Evolutionary conservation across 2,888 invertebrate species (phyloP), one percentile per base, ranked within the genome.

Genomic region (Eupeodes latifasciatus): DNA sequence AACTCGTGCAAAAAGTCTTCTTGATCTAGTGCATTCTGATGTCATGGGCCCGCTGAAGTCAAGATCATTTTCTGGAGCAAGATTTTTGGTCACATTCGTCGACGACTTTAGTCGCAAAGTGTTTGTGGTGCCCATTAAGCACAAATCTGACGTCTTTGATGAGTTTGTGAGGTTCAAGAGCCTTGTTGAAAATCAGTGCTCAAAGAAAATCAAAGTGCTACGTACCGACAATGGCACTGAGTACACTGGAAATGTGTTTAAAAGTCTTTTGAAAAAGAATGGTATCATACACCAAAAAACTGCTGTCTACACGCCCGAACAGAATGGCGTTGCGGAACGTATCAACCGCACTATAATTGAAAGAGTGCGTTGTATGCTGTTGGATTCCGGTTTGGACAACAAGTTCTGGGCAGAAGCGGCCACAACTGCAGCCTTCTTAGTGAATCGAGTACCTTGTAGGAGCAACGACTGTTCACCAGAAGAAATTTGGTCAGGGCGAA

Each of bases 1-100:
- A 16, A 88, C 71, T 19, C 85, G 87, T 67, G 90, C 91, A 19
- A 84, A 66, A 40, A 72, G 74, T 61, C 47, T 89, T 66, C 85
- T 93, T 19, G 91, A 92, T 34, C 14, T 92, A 47, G 69, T 93
- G 0, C 92, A 93, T 75, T 79, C 91, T 11, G 93, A 93, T 89
- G 82, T 93, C 1, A 92, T 91, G 85, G 92, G 93, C 12, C 92
- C 92, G 10, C 91, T 93, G 91, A 90, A 91, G 76, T 81, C 81
- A 1, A 77, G 77, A 53, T 93, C 93, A 1, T 71, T 90, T 7
- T 92, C 91, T 34, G 91, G 92, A 14, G 89, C 90, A 3, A 91
- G 86, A 77, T 93, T 92, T 88, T 91, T 93, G 66, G 74, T 92
- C 27, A 91, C 91, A 2, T 92, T 93, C 61, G 91, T 92, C 69